These are phyloP conservation scores for Triplophysa rosa DNA, from an alignment of 2,113 vertebrate genomes.

Conservation along the genomic window DNA sequence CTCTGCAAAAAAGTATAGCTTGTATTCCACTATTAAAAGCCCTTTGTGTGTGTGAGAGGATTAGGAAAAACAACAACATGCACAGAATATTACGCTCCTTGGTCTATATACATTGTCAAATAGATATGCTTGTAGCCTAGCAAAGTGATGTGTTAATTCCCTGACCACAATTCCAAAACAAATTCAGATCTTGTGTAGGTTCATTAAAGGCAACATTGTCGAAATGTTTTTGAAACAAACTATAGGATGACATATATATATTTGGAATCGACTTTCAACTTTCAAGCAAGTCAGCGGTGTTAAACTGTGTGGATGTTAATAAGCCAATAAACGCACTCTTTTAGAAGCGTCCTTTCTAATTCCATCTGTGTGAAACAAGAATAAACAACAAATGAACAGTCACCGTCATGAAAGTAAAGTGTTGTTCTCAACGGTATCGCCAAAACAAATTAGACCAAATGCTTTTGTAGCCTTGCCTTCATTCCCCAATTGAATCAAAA, in stretches of 20 bases:
- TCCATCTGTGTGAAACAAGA: background rate
- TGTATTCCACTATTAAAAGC: slow-evolving; percentile 48
- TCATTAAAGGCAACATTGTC: slow-evolving; percentile 50
- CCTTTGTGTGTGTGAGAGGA: slow-evolving; percentile 50
- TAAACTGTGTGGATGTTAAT: background rate
- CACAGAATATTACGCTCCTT: slow-evolving; percentile 32
- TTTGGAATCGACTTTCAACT: slow-evolving; percentile 16
- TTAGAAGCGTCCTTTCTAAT: background rate
- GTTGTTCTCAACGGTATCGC: slow-evolving; percentile 7
- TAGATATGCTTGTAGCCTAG: slow-evolving; percentile 38
- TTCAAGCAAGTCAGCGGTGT: slow-evolving; percentile 2
- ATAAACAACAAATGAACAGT: slow-evolving; percentile 47
- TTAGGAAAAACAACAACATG: slow-evolving; percentile 35
- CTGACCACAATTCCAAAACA: slow-evolving; percentile 36
- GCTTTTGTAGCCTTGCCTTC: background rate
- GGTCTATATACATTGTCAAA: slow-evolving; percentile 24
- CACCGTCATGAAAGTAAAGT: slow-evolving; percentile 41
- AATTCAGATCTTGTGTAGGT: slow-evolving; percentile 39
- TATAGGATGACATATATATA: slow-evolving; percentile 19
- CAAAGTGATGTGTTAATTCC: slow-evolving; percentile 39
- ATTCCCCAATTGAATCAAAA: slow-evolving; percentile 22
- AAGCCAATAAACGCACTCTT: background rate
- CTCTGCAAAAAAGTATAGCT: slow-evolving; percentile 45
- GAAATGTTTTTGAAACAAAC: slow-evolving; percentile 25
- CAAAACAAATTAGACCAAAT: slow-evolving; percentile 27